Evolutionary conservation across 2,888 invertebrate species (phyloP).

Genomic region (Alentia gelatinosa): DNA sequence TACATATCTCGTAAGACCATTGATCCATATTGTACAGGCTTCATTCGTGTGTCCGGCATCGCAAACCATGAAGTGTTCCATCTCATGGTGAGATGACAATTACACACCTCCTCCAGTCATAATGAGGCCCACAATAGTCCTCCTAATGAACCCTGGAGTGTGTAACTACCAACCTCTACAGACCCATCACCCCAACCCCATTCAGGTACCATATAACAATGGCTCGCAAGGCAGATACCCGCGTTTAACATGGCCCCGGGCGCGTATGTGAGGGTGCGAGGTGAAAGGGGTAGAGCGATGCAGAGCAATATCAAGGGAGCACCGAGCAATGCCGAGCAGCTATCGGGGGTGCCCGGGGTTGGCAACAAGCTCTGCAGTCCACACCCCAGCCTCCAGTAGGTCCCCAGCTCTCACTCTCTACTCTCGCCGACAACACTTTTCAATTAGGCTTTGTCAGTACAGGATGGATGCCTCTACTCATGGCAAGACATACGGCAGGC

Average conservation of each 20-base stretch:
- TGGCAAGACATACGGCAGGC: not conserved
- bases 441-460: constrained; percentile 6
- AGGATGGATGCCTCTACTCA: not conserved
- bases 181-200: not conserved
- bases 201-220: not conserved
- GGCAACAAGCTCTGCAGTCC: not conserved
- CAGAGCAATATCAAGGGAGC: not conserved
- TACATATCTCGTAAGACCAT: no score
- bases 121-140: not conserved
- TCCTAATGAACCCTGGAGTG: constrained; percentile 5
- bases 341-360: no score
- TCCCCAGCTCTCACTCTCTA: not conserved
- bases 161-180: not conserved
- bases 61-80: no score
- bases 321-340: not conserved
- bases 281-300: not conserved
- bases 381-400: not conserved
- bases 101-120: not conserved
- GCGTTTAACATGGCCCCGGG: not conserved
- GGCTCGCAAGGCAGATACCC: not conserved
- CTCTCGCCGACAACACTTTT: not conserved
- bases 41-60: no score
- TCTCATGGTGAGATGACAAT: constrained; percentile 32
- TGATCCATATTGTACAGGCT: no score
- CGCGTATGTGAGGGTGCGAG: not conserved